Evolutionary conservation across 2,113 vertebrate genomes (phyloP).

Genomic region (Engystomops pustulosus): DNA sequence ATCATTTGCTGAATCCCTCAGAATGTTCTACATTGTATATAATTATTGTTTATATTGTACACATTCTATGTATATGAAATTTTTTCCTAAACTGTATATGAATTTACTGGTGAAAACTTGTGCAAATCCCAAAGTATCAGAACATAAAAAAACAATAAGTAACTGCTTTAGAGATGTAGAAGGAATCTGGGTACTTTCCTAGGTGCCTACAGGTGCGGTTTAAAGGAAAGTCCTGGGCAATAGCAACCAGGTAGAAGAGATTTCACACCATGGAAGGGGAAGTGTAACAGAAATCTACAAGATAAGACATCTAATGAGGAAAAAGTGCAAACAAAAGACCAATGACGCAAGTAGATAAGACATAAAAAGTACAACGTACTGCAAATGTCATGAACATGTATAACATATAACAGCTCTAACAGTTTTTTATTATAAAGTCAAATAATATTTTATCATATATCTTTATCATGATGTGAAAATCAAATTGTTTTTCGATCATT

Average conservation of each 20-base stretch:
- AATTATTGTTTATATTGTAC: too few relatives aligned
- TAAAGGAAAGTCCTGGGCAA: slow-evolving; percentile 10
- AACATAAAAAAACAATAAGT: not conserved
- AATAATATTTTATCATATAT: too few relatives aligned
- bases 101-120: not conserved
- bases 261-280: not conserved
- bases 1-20: too few relatives aligned
- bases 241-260: not conserved
- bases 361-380: not conserved
- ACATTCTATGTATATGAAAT: not conserved
- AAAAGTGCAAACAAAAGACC: not conserved
- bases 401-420: too few relatives aligned
- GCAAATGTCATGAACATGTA: not conserved
- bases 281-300: not conserved
- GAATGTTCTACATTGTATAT: too few relatives aligned
- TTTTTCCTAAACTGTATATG: too few relatives aligned
- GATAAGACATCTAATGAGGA: not conserved
- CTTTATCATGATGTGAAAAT: too few relatives aligned
- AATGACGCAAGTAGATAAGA: too few relatives aligned
- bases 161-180: not conserved
- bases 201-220: not conserved
- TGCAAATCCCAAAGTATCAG: not conserved
- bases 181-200: slow-evolving; percentile 29
- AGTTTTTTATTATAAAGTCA: too few relatives aligned
- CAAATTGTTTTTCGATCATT: too few relatives aligned